These are phyloP conservation scores for Champsocephalus gunnari DNA, from an alignment of 2,797 vertebrate genomes.

Conservation along the genomic window DNA sequence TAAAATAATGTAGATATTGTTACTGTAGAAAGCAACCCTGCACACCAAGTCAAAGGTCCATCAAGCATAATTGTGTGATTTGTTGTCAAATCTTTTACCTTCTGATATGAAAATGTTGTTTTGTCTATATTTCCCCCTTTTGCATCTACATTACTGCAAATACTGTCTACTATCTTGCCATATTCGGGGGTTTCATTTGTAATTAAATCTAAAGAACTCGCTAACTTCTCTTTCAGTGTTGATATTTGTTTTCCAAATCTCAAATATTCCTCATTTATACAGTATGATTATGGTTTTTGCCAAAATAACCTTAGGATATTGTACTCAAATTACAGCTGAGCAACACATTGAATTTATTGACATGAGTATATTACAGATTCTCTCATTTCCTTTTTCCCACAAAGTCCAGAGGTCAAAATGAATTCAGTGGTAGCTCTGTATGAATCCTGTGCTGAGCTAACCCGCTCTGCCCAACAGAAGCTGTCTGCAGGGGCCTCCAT, in stretches of 20 bases:
- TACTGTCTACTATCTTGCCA: too few species aligned
- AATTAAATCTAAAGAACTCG: background rate
- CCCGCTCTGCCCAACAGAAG: conserved; percentile 51
- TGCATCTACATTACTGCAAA: too few species aligned
- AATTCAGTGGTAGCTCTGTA: background rate
- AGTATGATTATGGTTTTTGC: background rate
- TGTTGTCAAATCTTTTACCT: too few species aligned
- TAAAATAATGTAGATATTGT: too few species aligned
- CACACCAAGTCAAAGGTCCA: too few species aligned
- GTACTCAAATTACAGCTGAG: background rate
- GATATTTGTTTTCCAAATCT: background rate
- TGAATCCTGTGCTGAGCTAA: background rate
- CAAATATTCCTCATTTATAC: background rate
- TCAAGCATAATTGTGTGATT: too few species aligned
- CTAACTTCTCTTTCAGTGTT: background rate
- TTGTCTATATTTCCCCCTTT: too few species aligned
- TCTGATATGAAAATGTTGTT: too few species aligned
- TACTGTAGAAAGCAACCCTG: too few species aligned
- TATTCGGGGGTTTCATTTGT: too few species aligned
- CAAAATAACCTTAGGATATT: background rate
- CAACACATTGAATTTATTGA: background rate
- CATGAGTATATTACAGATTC: background rate
- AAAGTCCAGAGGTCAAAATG: background rate
- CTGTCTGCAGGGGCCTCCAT: conserved; percentile 44
- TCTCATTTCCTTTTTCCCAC: background rate